Conservation (phyloP, 37 sponge, comb jelly and placozoan species). For the Crambe crambe region DNA sequence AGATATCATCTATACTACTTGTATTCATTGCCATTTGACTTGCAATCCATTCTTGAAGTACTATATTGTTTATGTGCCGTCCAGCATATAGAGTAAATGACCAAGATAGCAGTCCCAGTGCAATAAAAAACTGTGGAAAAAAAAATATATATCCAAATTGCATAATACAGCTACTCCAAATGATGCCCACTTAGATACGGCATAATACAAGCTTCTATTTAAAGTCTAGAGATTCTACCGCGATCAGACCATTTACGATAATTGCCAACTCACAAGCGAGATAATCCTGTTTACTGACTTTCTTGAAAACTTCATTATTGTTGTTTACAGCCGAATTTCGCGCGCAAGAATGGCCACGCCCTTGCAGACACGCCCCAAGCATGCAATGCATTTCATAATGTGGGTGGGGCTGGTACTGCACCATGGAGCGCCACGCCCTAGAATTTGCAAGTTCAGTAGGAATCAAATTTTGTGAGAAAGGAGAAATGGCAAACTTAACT, state of each 20-base stretch:
- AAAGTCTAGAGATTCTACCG: not conserved
- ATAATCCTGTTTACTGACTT: not conserved
- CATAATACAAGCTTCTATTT: not conserved
- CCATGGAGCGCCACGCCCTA: not conserved
- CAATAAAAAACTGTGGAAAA: slow-evolving; percentile 8
- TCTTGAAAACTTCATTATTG: not conserved
- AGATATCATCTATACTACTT: too few relatives aligned
- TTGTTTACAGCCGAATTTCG: not conserved
- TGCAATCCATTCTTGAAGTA: too few relatives aligned
- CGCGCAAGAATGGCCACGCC: not conserved
- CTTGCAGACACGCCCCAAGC: not conserved
- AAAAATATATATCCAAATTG: not conserved
- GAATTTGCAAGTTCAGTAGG: not conserved
- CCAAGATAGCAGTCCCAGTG: slow-evolving; percentile 12
- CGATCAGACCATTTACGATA: not conserved
- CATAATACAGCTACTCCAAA: not conserved
- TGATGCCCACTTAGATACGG: not conserved
- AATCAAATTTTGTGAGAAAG: not conserved
- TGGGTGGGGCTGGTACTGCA: slow-evolving; percentile 1
- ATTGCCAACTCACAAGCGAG: not conserved
- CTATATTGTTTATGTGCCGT: not conserved
- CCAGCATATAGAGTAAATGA: slow-evolving; percentile 21
- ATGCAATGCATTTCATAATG: not conserved
- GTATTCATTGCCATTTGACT: too few relatives aligned
- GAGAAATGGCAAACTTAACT: not conserved